A percentile compares a stretch with the other conserved stretches of the same genome.
Evolutionary conservation across 2,113 vertebrate genomes (phyloP).

Genomic region (Heterochromis multidens): DNA sequence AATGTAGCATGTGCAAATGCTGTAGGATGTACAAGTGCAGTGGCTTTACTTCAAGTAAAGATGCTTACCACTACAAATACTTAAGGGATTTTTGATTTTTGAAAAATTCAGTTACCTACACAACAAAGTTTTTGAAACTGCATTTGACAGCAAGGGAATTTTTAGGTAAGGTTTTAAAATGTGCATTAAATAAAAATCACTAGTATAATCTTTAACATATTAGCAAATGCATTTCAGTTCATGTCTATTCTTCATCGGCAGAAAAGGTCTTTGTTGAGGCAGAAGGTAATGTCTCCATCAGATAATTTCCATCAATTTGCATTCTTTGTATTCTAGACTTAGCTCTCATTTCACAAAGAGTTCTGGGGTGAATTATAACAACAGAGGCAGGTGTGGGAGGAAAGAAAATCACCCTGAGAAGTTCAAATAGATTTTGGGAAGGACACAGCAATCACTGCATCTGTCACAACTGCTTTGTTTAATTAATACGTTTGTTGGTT

Average conservation of each 20-base stretch:
- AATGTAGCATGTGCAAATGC: background rate
- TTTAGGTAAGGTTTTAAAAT: background rate
- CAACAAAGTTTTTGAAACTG: background rate
- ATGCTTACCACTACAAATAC: background rate
- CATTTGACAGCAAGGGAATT: background rate
- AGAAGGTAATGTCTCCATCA: background rate
- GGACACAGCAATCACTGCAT: background rate
- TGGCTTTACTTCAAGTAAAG: accelerated
- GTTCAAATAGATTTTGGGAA: background rate
- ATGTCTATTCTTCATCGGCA: background rate
- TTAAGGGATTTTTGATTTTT: background rate
- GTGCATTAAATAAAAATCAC: background rate
- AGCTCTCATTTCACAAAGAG: background rate
- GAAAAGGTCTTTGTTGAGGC: background rate
- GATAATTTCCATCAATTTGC: no score
- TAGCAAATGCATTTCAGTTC: background rate
- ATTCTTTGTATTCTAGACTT: background rate
- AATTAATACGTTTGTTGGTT: background rate
- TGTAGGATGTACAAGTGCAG: background rate
- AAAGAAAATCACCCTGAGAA: background rate
- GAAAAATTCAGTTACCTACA: background rate
- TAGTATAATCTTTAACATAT: background rate
- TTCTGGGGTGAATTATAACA: constrained; percentile 1
- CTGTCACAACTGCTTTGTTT: constrained; percentile 4
- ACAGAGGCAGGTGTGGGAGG: constrained; percentile 16